Evolutionary conservation across 1,140 invertebrate species (phyloP).

Genomic region (Metaphire vulgaris): DNA sequence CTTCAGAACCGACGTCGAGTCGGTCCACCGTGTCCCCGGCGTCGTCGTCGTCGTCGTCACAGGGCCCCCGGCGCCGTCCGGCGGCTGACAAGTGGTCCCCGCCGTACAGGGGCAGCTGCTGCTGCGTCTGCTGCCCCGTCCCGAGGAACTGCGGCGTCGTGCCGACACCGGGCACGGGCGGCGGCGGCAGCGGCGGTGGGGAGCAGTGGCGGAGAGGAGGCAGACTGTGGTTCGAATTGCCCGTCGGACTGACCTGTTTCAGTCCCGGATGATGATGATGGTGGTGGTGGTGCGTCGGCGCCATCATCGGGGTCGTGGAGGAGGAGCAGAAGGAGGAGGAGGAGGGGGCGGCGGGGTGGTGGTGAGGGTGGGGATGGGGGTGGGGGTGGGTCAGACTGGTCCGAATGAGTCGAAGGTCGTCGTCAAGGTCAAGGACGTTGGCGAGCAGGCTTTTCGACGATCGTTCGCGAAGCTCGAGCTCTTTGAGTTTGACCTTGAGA

Average conservation of each 20-base stretch:
- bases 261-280: too few species aligned
- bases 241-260: not conserved
- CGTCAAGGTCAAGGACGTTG: slow-evolving; percentile 92
- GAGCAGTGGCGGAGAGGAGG: too few species aligned
- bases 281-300: too few species aligned
- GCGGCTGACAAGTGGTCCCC: not conserved
- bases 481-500: slow-evolving; percentile 39
- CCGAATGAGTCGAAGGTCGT: slow-evolving; percentile 59
- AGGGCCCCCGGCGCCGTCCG: too few species aligned
- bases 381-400: not conserved
- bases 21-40: not conserved
- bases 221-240: not conserved
- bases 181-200: not conserved
- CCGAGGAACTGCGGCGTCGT: not conserved
- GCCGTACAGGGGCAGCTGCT: not conserved
- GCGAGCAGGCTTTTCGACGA: slow-evolving; percentile 88
- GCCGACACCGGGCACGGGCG: not conserved
- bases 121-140: not conserved
- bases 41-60: too few species aligned
- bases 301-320: too few species aligned
- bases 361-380: not conserved
- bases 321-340: too few species aligned
- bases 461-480: slow-evolving; percentile 81
- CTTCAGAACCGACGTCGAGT: slow-evolving; percentile 61
- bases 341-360: not conserved